A percentile compares a stretch with the other conserved stretches of the same genome.
These are phyloP conservation scores for Phasia obesa DNA, from an alignment of 2,888 invertebrate genomes.

Conservation along the genomic window DNA sequence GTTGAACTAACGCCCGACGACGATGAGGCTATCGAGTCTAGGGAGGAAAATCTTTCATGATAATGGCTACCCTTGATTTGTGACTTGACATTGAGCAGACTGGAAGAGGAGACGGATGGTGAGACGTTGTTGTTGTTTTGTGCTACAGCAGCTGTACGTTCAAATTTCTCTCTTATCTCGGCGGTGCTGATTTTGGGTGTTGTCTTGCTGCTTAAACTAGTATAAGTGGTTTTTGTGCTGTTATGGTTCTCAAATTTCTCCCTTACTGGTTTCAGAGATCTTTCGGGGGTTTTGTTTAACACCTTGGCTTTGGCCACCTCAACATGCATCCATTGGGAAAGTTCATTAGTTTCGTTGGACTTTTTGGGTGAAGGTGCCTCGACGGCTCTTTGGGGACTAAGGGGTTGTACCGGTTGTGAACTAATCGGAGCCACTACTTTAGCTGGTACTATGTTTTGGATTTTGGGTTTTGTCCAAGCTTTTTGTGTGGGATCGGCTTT, in stretches of 20 bases:
- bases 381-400: slow-evolving; percentile 73
- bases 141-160: slow-evolving; percentile 75
- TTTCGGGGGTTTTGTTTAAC: slow-evolving; percentile 62
- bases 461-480: slow-evolving; percentile 71
- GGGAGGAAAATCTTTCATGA: slow-evolving; percentile 82
- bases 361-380: slow-evolving; percentile 70
- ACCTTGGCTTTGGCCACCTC: slow-evolving; percentile 77
- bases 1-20: slow-evolving; percentile 82
- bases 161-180: slow-evolving; percentile 82
- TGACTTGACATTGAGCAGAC: slow-evolving; percentile 70
- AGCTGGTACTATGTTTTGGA: slow-evolving; percentile 62
- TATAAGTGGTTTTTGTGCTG: slow-evolving; percentile 67
- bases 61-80: slow-evolving; percentile 72
- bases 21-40: slow-evolving; percentile 82
- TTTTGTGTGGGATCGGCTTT: slow-evolving; percentile 80
- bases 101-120: slow-evolving; percentile 64
- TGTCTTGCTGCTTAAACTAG: slow-evolving; percentile 71
- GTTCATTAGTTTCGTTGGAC: slow-evolving; percentile 72
- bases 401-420: slow-evolving; percentile 70
- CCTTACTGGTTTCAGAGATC: slow-evolving; percentile 70
- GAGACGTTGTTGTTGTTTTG: slow-evolving; percentile 56
- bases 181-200: slow-evolving; percentile 77
- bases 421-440: slow-evolving; percentile 72
- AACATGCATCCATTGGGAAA: slow-evolving; percentile 78
- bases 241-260: slow-evolving; percentile 73